phyloP scores from a whole-genome alignment of 2,888 invertebrate species.

The Ariolimax columbianus region DNA sequence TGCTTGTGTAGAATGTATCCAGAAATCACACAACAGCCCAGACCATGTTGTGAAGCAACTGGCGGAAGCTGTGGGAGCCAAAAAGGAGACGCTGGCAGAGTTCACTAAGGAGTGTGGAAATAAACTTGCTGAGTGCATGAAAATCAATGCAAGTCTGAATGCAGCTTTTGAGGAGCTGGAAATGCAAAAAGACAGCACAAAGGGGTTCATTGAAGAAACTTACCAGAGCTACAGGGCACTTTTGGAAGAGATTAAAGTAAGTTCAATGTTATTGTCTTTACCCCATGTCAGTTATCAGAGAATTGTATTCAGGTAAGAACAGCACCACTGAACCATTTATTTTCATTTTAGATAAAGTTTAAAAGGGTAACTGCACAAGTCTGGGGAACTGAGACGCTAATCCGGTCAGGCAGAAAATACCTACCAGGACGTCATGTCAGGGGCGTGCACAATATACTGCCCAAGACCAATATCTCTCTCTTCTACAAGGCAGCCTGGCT shows the following conservation, averaged over 20 bases:
- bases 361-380: too few relatives aligned
- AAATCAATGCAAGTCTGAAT: slow-evolving; percentile 86
- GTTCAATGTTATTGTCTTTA: background rate
- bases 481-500: too few relatives aligned
- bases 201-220: slow-evolving; percentile 84
- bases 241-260: slow-evolving; percentile 85
- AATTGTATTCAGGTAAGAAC: too few relatives aligned
- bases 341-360: too few relatives aligned
- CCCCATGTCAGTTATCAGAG: too few relatives aligned
- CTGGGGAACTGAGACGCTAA: too few relatives aligned
- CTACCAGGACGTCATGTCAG: too few relatives aligned
- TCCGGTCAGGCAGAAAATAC: too few relatives aligned
- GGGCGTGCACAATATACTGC: too few relatives aligned
- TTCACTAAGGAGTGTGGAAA: slow-evolving; percentile 87
- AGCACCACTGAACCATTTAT: too few relatives aligned
- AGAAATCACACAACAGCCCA: slow-evolving; percentile 88
- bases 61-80: slow-evolving; percentile 87
- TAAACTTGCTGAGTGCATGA: slow-evolving; percentile 87
- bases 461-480: too few relatives aligned
- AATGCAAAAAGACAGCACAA: slow-evolving; percentile 90
- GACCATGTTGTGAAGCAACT: slow-evolving; percentile 91
- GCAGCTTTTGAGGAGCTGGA: slow-evolving; percentile 91
- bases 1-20: slow-evolving; percentile 91
- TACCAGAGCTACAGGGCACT: slow-evolving; percentile 84
- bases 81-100: slow-evolving; percentile 87